Conservation (phyloP, 30 jellyfish, hydroid and myxozoan genomes). For the Aurelia sp. region DNA sequence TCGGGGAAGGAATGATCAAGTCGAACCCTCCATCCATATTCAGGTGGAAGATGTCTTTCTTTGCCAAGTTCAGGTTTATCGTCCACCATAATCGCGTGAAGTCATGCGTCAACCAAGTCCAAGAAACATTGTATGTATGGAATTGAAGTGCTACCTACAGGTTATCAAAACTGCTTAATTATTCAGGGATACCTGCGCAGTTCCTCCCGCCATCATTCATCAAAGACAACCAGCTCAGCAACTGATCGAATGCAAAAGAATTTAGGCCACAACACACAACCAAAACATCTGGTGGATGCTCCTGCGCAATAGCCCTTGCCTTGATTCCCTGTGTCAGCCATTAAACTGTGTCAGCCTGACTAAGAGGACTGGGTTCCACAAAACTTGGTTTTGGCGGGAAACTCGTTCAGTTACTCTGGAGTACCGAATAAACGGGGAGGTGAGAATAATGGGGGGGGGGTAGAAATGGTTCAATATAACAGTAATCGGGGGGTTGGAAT, state of each 20-base stretch:
- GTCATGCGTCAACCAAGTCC: background rate
- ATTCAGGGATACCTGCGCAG: no score
- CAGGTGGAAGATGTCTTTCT: slow-evolving; percentile 85
- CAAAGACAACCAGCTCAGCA: background rate
- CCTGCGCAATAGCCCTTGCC: no score
- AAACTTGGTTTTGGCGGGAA: no score
- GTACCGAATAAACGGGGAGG: no score
- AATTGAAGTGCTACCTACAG: background rate
- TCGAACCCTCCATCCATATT: slow-evolving; percentile 90
- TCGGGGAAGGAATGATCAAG: slow-evolving; percentile 92
- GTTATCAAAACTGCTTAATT: background rate
- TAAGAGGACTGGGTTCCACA: no score
- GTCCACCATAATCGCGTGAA: slow-evolving; percentile 16
- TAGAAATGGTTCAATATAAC: no score
- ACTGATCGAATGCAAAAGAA: background rate
- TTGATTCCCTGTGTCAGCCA: no score
- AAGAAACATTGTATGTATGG: background rate
- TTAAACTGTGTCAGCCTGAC: no score
- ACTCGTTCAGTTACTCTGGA: no score
- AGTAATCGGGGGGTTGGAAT: no score
- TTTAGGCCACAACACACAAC: background rate
- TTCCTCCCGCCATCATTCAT: background rate
- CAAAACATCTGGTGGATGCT: no score
- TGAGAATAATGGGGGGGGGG: no score
- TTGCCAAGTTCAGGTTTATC: background rate